A percentile compares a stretch with the other conserved stretches of the same genome.
phyloP scores from a whole-genome alignment of 1,140 invertebrate species.

The Thalassaphorura encarpata region DNA sequence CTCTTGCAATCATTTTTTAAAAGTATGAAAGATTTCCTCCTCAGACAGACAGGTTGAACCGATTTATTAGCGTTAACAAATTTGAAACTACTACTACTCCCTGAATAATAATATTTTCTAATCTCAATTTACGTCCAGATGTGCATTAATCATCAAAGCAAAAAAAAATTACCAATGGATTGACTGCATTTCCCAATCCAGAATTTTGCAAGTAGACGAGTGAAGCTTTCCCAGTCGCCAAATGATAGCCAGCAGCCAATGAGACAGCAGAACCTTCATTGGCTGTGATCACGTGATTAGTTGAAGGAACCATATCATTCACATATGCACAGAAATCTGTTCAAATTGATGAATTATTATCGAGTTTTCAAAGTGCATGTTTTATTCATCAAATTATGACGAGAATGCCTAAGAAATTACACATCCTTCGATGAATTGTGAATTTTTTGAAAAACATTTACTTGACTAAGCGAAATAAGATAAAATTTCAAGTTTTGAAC shows the following conservation, averaged over 20 bases:
- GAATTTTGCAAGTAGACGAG: conserved; percentile 44
- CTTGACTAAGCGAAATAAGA: not conserved
- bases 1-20: too few species aligned
- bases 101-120: too few species aligned
- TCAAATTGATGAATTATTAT: not conserved
- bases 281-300: conserved; percentile 35
- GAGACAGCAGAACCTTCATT: conserved; percentile 39
- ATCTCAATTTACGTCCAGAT: too few species aligned
- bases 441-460: too few species aligned
- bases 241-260: conserved; percentile 41
- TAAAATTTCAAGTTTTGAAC: too few species aligned
- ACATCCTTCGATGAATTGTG: not conserved
- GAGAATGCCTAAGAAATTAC: not conserved
- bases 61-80: too few species aligned
- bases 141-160: conserved; percentile 40
- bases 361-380: not conserved
- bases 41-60: too few species aligned
- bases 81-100: too few species aligned
- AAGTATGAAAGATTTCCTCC: too few species aligned
- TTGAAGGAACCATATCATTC: conserved; percentile 36
- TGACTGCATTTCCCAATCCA: conserved; percentile 43
- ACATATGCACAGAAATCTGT: conserved; percentile 44
- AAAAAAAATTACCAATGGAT: conserved; percentile 40
- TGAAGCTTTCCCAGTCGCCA: conserved; percentile 40
- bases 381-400: too few species aligned